These are phyloP conservation scores for Chamaedrilus cognettii DNA, from an alignment of 2,888 invertebrate species.

Conservation along the genomic window DNA sequence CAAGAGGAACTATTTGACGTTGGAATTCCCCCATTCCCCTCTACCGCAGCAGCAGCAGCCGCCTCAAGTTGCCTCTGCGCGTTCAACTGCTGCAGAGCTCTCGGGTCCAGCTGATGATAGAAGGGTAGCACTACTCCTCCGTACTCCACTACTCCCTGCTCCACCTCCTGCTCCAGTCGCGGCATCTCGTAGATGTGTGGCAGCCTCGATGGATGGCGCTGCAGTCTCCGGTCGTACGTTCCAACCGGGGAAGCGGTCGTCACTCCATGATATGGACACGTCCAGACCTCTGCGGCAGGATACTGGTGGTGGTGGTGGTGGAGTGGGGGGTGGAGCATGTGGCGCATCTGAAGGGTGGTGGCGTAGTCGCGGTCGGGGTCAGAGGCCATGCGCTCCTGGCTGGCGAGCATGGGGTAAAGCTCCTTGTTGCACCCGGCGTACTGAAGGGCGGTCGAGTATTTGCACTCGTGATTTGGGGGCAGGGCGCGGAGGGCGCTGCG, in stretches of 20 bases:
- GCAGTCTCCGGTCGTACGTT: too few relatives aligned
- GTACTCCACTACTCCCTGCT: too few relatives aligned
- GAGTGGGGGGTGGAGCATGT: conserved; percentile 19
- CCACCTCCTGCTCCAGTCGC: not conserved
- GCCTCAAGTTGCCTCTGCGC: too few relatives aligned
- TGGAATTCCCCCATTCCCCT: too few relatives aligned
- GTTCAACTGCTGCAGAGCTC: too few relatives aligned
- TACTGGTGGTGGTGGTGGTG: conserved; percentile 19
- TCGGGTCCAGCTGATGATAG: conserved; percentile 2
- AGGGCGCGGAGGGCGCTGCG: too few relatives aligned
- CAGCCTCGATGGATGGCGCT: conserved; percentile 5
- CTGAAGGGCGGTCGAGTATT: too few relatives aligned
- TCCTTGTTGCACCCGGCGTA: too few relatives aligned
- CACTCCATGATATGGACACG: not conserved
- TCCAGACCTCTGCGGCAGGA: not conserved
- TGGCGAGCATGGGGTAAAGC: conserved; percentile 5
- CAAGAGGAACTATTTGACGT: too few relatives aligned
- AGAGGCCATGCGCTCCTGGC: not conserved
- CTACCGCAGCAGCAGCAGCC: too few relatives aligned
- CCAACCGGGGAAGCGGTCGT: too few relatives aligned
- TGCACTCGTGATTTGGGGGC: too few relatives aligned
- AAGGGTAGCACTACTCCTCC: not conserved
- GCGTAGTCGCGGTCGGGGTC: conserved; percentile 22
- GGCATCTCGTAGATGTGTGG: conserved; percentile 17
- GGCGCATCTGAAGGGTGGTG: conserved; percentile 25